phyloP scores from a whole-genome alignment of 2,797 vertebrate genomes.

The Mastacembelus armatus region DNA sequence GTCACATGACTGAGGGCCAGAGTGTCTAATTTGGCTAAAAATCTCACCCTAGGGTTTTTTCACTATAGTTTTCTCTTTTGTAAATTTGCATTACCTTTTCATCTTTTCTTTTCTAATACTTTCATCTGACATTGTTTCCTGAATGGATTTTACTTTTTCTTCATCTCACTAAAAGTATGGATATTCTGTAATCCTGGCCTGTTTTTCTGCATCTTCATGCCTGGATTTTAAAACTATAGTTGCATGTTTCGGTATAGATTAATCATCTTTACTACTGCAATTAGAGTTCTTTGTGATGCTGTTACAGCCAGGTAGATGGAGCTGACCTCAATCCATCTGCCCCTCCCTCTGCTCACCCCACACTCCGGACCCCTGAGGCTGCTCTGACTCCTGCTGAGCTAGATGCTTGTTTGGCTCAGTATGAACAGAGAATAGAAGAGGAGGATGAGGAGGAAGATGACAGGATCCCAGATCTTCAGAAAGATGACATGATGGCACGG shows the following conservation, averaged over 20 bases:
- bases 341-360: constrained; percentile 26
- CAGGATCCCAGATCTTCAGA: constrained; percentile 82
- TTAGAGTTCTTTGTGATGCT: constrained; percentile 60
- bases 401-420: constrained; percentile 76
- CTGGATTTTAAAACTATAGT: constrained; percentile 7
- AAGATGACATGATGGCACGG: constrained; percentile 90
- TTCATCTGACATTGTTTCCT: not conserved
- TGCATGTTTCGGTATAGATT: not conserved
- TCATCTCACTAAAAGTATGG: not conserved
- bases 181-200: not conserved
- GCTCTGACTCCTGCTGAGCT: constrained; percentile 63
- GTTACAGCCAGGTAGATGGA: constrained; percentile 66
- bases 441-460: constrained; percentile 76
- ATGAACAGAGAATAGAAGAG: constrained; percentile 68
- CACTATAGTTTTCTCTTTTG: not conserved
- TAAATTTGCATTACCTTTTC: constrained; percentile 40
- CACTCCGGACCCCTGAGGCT: constrained; percentile 21
- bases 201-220: constrained; percentile 44
- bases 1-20: not conserved
- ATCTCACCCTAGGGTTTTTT: not conserved
- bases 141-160: not conserved
- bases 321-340: constrained; percentile 37
- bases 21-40: constrained; percentile 1
- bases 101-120: constrained; percentile 34
- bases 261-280: constrained; percentile 16